Conservation (phyloP, 2,888 invertebrate species). For the Thera obeliscata region DNA sequence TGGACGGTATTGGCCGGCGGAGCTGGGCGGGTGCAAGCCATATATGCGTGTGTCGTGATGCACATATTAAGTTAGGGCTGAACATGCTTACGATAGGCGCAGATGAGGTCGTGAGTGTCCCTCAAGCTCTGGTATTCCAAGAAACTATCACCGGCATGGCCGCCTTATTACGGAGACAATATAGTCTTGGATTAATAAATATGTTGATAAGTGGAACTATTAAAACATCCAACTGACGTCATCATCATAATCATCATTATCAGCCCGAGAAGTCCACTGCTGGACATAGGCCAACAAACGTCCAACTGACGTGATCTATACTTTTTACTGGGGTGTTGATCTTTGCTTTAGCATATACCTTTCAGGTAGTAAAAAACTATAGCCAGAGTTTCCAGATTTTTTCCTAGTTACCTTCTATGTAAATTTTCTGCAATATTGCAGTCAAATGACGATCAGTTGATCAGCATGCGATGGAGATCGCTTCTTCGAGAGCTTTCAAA, state of each 20-base stretch:
- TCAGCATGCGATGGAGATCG: neutral
- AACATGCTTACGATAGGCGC: conserved; percentile 79
- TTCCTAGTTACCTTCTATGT: too few species aligned
- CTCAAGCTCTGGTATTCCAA: conserved; percentile 10
- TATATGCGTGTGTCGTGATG: conserved; percentile 81
- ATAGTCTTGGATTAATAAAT: neutral
- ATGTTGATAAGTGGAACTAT: neutral
- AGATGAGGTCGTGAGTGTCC: conserved; percentile 77
- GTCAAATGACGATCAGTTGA: neutral
- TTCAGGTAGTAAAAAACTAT: too few species aligned
- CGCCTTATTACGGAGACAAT: neutral
- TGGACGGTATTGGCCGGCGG: conserved; percentile 62
- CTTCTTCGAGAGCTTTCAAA: neutral
- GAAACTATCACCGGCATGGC: neutral
- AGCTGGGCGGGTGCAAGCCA: conserved; percentile 72
- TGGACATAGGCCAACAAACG: too few species aligned
- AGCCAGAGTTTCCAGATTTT: too few species aligned
- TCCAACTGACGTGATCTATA: too few species aligned
- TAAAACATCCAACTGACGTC: too few species aligned
- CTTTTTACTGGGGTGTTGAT: too few species aligned
- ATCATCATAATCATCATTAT: too few species aligned
- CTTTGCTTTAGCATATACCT: too few species aligned
- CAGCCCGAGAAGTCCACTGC: too few species aligned
- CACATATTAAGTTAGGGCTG: conserved; percentile 83
- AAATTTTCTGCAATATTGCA: too few species aligned